Base-by-base conservation (phyloP, 2,888 invertebrate genomes). In the Choreutis nemorana region DNA sequence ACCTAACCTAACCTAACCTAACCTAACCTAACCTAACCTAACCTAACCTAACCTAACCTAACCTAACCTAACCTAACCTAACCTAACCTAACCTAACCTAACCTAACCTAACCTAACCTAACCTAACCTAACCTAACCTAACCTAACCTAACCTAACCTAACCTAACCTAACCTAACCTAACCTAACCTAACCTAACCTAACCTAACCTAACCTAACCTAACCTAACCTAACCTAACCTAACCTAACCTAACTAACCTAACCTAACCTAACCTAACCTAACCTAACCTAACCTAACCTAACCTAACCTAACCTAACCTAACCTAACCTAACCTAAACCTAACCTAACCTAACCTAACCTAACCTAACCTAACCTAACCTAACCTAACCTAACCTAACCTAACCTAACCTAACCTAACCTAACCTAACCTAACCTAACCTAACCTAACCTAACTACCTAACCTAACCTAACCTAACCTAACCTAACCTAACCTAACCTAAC, bases 371-470 rank as follows among this genome's bases (percentile, higher is more conserved):
- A 31, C 34, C 34, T 31, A 31, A 31, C 31, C 34, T 22, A 29
- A 23, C 29, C 29, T 29, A 23, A 23, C 33, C 31, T 30, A 31
- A 31, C 30, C 22, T 22, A 22, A 22, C 22, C 22, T 22, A 22
- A 8, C 22, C 22, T 22, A 22, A 22, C 22, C 22, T 22, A 22
- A 22, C 22, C 22, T 22, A 22, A 22, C 22, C 22, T 22, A 22
- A 22, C 33, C 29, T 33, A 35, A 35, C 35, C 35, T 34, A 34
- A 34, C 34, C 34, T 34, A 34, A 31, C 30, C 32, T 28, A 35
- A 30, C 35, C 23, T 26, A 26, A 26, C 26, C 26, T 26, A 29
- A 29, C 28, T 23, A 15, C 26, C 18, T 12, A 26, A 26, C 26
- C 26, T 26, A 26, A 26, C 26, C 26, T 26, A 26, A 26, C 26